phyloP scores from a whole-genome alignment of 2,797 vertebrate species.

The Clarias platycephalus region DNA sequence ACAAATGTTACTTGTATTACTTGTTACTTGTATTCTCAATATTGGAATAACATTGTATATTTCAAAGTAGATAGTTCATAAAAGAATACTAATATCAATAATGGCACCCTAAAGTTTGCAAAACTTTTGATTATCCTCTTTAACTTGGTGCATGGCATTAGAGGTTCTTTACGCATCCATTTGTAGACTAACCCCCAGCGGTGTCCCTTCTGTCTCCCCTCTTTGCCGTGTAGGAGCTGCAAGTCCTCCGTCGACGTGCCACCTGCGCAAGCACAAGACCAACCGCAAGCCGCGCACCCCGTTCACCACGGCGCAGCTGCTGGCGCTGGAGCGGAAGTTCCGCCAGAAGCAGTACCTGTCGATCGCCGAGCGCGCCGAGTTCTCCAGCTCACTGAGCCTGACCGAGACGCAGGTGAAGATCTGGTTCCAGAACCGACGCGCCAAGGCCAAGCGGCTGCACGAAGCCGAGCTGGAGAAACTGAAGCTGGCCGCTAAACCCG shows the following conservation, averaged over 20 bases:
- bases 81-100: background rate
- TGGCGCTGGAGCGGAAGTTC: conserved; percentile 85
- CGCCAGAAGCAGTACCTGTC: conserved; percentile 86
- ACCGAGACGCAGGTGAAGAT: conserved; percentile 88
- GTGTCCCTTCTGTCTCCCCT: background rate
- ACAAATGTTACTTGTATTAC: background rate
- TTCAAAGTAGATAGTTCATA: background rate
- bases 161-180: background rate
- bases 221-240: conserved; percentile 68
- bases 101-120: background rate
- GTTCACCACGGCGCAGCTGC: conserved; percentile 85
- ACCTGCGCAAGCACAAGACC: conserved; percentile 85
- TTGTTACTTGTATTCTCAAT: background rate
- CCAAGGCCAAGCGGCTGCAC: conserved; percentile 84
- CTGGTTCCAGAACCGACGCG: conserved; percentile 85
- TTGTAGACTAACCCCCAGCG: background rate
- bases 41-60: background rate
- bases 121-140: background rate
- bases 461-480: conserved; percentile 84
- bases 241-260: conserved; percentile 78
- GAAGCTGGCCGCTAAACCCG: conserved; percentile 79
- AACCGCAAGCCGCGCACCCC: conserved; percentile 85
- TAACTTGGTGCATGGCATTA: background rate
- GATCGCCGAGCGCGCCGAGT: conserved; percentile 84
- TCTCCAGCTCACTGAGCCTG: conserved; percentile 83